Percentiles rank a stretch among this genome's conserved stretches.
These are phyloP conservation scores for Ischnus inquisitorius DNA, from an alignment of 2,888 invertebrate species.

Conservation along the genomic window DNA sequence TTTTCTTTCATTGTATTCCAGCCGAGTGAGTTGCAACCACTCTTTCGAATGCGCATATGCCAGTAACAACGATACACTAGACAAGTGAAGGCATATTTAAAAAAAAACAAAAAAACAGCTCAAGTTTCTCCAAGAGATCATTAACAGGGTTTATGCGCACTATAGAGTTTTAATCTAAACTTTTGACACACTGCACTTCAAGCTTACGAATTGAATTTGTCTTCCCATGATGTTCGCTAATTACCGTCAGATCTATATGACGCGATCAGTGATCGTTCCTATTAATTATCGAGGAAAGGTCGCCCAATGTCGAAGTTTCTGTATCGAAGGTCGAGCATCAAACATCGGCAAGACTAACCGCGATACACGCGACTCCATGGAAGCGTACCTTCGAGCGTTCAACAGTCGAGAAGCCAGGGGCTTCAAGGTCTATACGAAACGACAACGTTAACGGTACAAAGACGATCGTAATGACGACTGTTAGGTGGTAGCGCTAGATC, in stretches of 20 bases:
- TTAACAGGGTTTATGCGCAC: not conserved
- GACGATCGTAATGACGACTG: slow-evolving; percentile 14
- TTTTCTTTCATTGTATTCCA: slow-evolving; percentile 37
- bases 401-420: not conserved
- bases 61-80: not conserved
- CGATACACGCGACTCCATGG: not conserved
- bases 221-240: not conserved
- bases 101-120: not conserved
- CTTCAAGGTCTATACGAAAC: not conserved
- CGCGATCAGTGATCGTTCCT: not conserved
- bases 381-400: not conserved
- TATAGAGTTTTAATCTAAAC: not conserved
- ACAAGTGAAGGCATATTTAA: no score
- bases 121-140: not conserved
- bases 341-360: not conserved
- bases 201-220: not conserved
- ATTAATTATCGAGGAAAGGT: not conserved
- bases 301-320: not conserved
- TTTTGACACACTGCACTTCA: not conserved
- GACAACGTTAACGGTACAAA: slow-evolving; percentile 23
- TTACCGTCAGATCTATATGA: not conserved
- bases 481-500: not conserved
- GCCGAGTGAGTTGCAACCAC: slow-evolving; percentile 5
- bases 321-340: not conserved
- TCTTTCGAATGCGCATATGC: not conserved